Conservation (phyloP, 2,888 invertebrate genomes). For the Mayetiola destructor region DNA sequence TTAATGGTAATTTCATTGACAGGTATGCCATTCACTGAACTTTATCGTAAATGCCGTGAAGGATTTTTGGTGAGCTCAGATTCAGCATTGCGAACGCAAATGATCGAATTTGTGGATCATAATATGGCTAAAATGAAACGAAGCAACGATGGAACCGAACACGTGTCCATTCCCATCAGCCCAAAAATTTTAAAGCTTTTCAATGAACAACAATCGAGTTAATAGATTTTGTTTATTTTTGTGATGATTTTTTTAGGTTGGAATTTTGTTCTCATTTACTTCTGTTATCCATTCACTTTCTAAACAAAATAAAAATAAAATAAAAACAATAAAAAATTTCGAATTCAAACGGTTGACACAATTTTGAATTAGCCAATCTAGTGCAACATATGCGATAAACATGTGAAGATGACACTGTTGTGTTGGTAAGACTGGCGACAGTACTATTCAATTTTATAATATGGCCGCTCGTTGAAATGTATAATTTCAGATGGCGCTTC, state of each 20-base stretch:
- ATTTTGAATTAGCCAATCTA: too few species aligned
- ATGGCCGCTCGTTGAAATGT: not conserved
- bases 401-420: too few species aligned
- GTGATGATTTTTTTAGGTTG: not conserved
- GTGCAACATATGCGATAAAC: too few species aligned
- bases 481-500: conserved; percentile 4
- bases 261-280: not conserved
- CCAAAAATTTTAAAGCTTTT: conserved; percentile 61
- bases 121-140: conserved; percentile 72
- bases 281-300: too few species aligned
- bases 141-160: conserved; percentile 67
- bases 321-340: too few species aligned
- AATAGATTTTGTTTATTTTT: not conserved
- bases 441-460: not conserved
- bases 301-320: too few species aligned
- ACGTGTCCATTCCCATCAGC: conserved; percentile 65
- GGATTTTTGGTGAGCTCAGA: conserved; percentile 87
- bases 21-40: conserved; percentile 79
- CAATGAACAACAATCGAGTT: conserved; percentile 42
- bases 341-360: too few species aligned
- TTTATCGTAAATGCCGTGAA: conserved; percentile 74
- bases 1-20: conserved; percentile 21
- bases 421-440: not conserved
- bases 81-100: conserved; percentile 73
- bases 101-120: conserved; percentile 92